Conservation (phyloP, 35 echinoderm and acorn worm genomes). For the Ptychodera flava region DNA sequence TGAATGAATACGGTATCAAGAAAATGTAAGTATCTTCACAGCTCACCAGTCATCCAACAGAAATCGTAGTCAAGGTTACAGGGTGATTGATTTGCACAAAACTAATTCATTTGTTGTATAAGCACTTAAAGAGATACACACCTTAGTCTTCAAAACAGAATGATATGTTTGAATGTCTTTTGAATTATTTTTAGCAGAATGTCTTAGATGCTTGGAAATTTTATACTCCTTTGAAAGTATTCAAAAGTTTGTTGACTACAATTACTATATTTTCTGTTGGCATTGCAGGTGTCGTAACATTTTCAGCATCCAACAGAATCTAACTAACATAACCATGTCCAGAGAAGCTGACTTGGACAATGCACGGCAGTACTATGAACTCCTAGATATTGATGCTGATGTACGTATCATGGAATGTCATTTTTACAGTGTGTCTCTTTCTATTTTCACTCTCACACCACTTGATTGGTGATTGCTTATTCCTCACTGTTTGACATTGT, state of each 20-base stretch:
- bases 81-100: too few species aligned
- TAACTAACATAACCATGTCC: constrained; percentile 98
- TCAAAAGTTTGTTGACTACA: too few species aligned
- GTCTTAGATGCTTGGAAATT: too few species aligned
- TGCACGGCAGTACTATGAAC: constrained; percentile 83
- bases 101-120: too few species aligned
- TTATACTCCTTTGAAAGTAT: too few species aligned
- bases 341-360: constrained; percentile 90
- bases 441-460: neutral
- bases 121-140: too few species aligned
- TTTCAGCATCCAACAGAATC: constrained; percentile 87
- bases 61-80: too few species aligned
- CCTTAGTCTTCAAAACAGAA: too few species aligned
- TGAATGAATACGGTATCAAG: constrained; percentile 99
- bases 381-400: constrained; percentile 85
- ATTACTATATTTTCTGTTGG: too few species aligned
- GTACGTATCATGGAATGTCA: constrained; percentile 30
- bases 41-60: too few species aligned
- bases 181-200: too few species aligned
- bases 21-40: constrained; percentile 70
- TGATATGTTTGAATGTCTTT: too few species aligned
- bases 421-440: neutral
- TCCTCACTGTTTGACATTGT: neutral
- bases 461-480: neutral
- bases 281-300: constrained; percentile 83